Evolutionary conservation across 2,113 vertebrate genomes (phyloP).

Genomic region (Gila orcuttii): DNA sequence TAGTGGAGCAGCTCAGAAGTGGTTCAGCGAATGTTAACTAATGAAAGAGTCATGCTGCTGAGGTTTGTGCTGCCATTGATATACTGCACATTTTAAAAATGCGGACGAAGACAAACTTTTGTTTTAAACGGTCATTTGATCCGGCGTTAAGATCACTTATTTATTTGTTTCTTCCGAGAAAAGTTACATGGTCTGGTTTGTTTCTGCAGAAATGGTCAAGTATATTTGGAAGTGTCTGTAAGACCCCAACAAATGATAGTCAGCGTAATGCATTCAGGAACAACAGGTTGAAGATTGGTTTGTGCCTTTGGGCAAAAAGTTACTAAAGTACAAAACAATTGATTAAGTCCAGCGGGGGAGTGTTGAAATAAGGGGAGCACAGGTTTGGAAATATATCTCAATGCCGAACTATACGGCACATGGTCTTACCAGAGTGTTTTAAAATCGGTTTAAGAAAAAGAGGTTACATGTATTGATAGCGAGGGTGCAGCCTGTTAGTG

Average conservation of each 20-base stretch:
- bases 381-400: neutral
- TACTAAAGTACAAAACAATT: constrained; percentile 63
- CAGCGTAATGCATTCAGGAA: constrained; percentile 57
- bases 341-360: constrained; percentile 15
- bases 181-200: too few species aligned
- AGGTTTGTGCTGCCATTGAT: neutral
- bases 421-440: neutral
- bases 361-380: neutral
- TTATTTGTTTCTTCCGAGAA: constrained; percentile 70
- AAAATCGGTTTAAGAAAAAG: neutral
- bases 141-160: constrained; percentile 60
- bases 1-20: neutral
- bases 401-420: neutral
- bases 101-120: constrained; percentile 24
- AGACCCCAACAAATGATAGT: constrained; percentile 62
- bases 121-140: constrained; percentile 35
- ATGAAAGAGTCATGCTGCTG: constrained; percentile 7
- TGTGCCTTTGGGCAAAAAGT: constrained; percentile 66
- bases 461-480: neutral
- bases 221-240: constrained; percentile 60
- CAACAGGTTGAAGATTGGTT: constrained; percentile 46
- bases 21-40: neutral
- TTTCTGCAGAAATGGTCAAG: constrained; percentile 40
- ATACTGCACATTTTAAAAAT: neutral
- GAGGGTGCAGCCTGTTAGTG: neutral